Conservation (phyloP, 1,140 invertebrate species). For the Pogonomyrmex barbatus region DNA sequence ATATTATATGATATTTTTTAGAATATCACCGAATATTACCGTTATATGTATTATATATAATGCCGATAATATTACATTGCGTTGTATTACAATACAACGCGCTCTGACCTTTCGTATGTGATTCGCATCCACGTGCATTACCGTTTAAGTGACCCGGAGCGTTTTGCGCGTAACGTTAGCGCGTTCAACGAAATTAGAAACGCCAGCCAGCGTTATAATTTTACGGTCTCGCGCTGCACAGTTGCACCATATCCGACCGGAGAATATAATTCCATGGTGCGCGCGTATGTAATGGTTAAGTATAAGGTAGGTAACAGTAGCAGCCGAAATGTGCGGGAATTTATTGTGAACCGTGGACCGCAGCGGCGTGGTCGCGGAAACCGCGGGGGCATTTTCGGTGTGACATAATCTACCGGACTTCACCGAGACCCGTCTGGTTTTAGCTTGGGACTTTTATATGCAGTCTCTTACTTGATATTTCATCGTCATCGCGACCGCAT, state of each 20-base stretch:
- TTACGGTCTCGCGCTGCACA: slow-evolving; percentile 17
- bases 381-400: slow-evolving; percentile 41
- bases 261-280: slow-evolving; percentile 27
- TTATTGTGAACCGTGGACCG: slow-evolving; percentile 35
- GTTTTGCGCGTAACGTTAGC: slow-evolving; percentile 47
- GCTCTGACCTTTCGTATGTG: slow-evolving; percentile 13
- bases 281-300: slow-evolving; percentile 42
- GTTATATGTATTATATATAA: slow-evolving; percentile 12
- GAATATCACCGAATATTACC: slow-evolving; percentile 13
- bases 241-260: slow-evolving; percentile 5
- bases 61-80: slow-evolving; percentile 24
- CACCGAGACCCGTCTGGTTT: not conserved
- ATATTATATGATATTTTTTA: slow-evolving; percentile 30
- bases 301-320: slow-evolving; percentile 38
- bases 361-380: slow-evolving; percentile 22
- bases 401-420: slow-evolving; percentile 3
- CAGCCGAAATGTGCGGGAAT: slow-evolving; percentile 40
- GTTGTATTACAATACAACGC: slow-evolving; percentile 10
- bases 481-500: slow-evolving; percentile 36
- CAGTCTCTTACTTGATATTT: slow-evolving; percentile 51
- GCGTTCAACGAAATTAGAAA: slow-evolving; percentile 53
- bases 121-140: slow-evolving; percentile 48
- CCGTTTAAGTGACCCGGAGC: slow-evolving; percentile 37
- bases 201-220: slow-evolving; percentile 52
- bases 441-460: slow-evolving; percentile 39